Percentiles rank a stretch among this genome's conserved stretches.
These are phyloP conservation scores for Trachelus stipa DNA, from an alignment of 2,888 invertebrate genomes.

Conservation along the genomic window DNA sequence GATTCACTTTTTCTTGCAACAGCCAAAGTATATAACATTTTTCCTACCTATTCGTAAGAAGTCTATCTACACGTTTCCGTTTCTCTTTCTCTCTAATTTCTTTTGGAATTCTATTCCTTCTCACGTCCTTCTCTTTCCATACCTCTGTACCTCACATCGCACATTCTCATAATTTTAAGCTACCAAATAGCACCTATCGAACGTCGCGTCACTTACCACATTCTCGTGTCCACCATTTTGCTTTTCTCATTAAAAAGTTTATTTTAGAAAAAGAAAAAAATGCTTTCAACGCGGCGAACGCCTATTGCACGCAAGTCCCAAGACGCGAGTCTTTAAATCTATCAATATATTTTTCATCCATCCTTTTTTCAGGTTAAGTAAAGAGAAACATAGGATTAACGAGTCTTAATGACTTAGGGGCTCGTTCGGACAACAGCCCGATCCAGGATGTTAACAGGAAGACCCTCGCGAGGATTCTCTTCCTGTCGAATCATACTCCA, in stretches of 20 bases:
- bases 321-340: too few species aligned
- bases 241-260: not conserved
- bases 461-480: too few species aligned
- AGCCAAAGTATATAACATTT: conserved; percentile 44
- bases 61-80: conserved; percentile 40
- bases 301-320: too few species aligned
- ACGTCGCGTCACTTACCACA: not conserved
- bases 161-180: not conserved
- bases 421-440: too few species aligned
- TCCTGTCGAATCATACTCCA: too few species aligned
- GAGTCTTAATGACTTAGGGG: too few species aligned
- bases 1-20: not conserved
- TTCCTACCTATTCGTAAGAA: conserved; percentile 39
- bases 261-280: not conserved
- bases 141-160: too few species aligned
- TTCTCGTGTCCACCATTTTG: not conserved
- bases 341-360: too few species aligned
- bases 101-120: not conserved
- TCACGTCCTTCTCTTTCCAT: too few species aligned
- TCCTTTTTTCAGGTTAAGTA: too few species aligned
- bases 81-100: not conserved
- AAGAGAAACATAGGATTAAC: too few species aligned
- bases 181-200: conserved; percentile 12
- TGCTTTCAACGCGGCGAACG: not conserved
- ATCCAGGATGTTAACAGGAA: too few species aligned